Base-by-base conservation (phyloP, 2,888 invertebrate genomes). In the Catocala fraxini region DNA sequence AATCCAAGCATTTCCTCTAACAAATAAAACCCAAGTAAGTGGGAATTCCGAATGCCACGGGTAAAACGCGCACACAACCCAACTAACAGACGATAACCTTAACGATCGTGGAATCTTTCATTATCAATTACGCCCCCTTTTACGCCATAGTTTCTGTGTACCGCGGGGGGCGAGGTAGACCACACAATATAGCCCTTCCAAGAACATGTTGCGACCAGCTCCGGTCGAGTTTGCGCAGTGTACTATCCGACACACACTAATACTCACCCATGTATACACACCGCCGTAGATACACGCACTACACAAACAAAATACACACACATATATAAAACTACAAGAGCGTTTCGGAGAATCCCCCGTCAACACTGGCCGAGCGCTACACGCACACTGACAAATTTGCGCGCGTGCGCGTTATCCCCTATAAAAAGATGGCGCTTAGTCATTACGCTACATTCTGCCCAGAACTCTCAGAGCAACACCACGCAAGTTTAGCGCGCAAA, bases 331-430 rank as follows among this genome's bases (percentile, higher is more conserved):
- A 76, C 73, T 73, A 75, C 70, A 75, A 67, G 81, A 75, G 81
- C 65, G 82, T 85, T 93, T 92, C 92, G 85, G 79, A 85, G 91
- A 93, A 93, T 84, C 82, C 76, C 35, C 83, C 84, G 72, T 76
- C 80, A 71, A 76, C 75, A 87, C 82, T 82, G 68, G 60, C 70
- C 77, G 75, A 78, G 78, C 81, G 81, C 75, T 49, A n/a, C 76
- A 83, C 88, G 63, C 91, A 90, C 92, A 93, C 92, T 87, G 65
- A 69, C 51, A 77, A 13, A 55, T 25, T 12, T 55, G 69, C 76
- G 80, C 85, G 84, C 85, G 83, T 83, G 84, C 81, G 82, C 70
- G 42, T 48, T 6, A 59, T 54, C 48, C 39, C 54, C 70, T 83
- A 86, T 91, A 90, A 77, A 90, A 75, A 47, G 4, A 63, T 13